Conservation (phyloP, 2,888 invertebrate species). For the Eudemis profundana region DNA sequence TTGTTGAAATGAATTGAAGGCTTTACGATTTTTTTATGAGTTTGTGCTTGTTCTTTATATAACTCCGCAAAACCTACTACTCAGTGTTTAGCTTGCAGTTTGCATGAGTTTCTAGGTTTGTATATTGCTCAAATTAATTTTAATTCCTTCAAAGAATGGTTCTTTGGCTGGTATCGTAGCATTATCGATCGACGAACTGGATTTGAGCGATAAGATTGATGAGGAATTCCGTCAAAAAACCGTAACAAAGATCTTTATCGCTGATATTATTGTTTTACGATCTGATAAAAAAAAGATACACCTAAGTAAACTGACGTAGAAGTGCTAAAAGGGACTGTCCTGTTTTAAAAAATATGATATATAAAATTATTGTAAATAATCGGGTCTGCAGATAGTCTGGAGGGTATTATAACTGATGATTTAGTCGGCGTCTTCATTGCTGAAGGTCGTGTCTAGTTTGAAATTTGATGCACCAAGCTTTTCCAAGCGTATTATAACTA, state of each 20-base stretch:
- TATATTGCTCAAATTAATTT: neutral
- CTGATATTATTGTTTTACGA: slow-evolving; percentile 37
- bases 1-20: neutral
- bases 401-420: no score
- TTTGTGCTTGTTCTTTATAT: neutral
- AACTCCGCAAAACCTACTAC: no score
- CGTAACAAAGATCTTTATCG: slow-evolving; percentile 37
- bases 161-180: slow-evolving; percentile 27
- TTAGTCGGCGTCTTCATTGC: no score
- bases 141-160: slow-evolving; percentile 16
- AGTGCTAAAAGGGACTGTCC: slow-evolving; percentile 37
- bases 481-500: no score
- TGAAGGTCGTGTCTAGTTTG: no score
- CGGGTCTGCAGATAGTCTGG: no score
- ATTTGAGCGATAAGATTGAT: slow-evolving; percentile 39
- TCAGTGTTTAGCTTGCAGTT: no score
- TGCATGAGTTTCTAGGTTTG: neutral
- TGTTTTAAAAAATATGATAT: no score
- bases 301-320: slow-evolving; percentile 20
- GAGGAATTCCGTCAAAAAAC: slow-evolving; percentile 37
- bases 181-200: slow-evolving; percentile 32
- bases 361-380: no score
- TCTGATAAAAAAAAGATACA: slow-evolving; percentile 33
- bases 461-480: no score
- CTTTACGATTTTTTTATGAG: neutral